Base-by-base conservation (phyloP, 1,140 invertebrate genomes). In the Hylaeus volcanicus region DNA sequence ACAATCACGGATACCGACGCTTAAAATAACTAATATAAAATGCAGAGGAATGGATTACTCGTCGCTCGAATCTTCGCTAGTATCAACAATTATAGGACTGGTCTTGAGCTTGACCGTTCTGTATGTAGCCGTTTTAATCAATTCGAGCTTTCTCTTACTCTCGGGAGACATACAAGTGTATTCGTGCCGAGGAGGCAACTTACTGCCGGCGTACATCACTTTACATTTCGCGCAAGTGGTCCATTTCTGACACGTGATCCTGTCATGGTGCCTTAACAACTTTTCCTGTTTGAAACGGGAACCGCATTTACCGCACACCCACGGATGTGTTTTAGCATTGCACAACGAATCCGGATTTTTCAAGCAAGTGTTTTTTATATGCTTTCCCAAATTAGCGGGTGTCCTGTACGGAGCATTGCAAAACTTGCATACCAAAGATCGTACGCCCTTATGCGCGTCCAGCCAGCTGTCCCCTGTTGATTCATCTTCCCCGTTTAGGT, bases 241-340 rank as follows among this genome's bases (percentile, higher is more conserved):
- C 0, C 0, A 1, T 9, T 41, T 12, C 3, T 85, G 41, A 26
- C 89, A 90, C 86, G 41, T 87, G 77, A 9, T 15, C 26, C 26
- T 88, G 8, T 66, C 26, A 53, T 90, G 89, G 55, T 68, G 84
- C 1, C 74, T 76, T n/a, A 89, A n/a, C 0, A 15, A 11, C 5
- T 87, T 89, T n/a, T 60, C n/a, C 0, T 65, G 0, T 0, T 41
- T 81, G 43, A 84, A 90, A 37, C 55, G 71, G n/a, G 79, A 53
- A 3, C 81, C 81, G n/a, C 89, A 90, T 0, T 26, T 12, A 0
- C 37, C 0, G n/a, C 89, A 89, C 9, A 53, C 63, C 11, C 60
- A 82, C 5, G 12, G 53, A 9, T 51, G 2, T 0, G 6, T 48
- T 0, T n/a, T 14, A 4, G 0, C 66, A 6, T 73, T 73, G 9